phyloP scores from a whole-genome alignment of 37 sponge, comb jelly and placozoan species.

The Tethya wilhelma region DNA sequence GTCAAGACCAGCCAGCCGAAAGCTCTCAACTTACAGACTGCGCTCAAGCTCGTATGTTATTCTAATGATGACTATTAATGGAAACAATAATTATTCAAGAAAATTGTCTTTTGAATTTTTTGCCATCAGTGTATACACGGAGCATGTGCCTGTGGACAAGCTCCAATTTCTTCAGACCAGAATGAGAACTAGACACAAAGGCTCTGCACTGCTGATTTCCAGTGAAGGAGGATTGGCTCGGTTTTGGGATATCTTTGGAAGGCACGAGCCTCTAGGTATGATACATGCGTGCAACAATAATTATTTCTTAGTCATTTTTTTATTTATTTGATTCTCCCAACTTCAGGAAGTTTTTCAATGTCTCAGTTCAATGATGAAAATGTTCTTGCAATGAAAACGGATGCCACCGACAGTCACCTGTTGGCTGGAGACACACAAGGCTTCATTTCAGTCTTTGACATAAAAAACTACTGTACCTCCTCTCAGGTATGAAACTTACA shows the following conservation, averaged over 20 bases:
- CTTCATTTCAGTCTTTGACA: conserved; percentile 78
- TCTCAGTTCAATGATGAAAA: conserved; percentile 79
- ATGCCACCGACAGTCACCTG: conserved; percentile 65
- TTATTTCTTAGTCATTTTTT: too few relatives aligned
- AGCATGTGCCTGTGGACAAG: conserved; percentile 83
- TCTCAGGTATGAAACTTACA: background rate
- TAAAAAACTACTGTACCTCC: conserved; percentile 49
- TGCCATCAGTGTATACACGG: background rate
- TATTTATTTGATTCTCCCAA: background rate
- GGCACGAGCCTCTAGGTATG: conserved; percentile 50
- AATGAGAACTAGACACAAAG: conserved; percentile 33
- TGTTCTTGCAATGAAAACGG: conserved; percentile 83
- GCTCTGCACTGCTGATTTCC: conserved; percentile 63
- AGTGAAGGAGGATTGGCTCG: conserved; percentile 84
- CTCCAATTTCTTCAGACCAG: conserved; percentile 80
- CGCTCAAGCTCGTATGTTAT: conserved; percentile 48
- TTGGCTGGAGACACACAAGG: conserved; percentile 95
- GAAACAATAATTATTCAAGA: background rate
- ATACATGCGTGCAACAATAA: background rate
- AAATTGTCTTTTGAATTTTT: background rate
- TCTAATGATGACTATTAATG: background rate
- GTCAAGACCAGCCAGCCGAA: conserved; percentile 71
- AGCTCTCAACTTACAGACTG: conserved; percentile 42
- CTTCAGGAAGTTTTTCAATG: conserved; percentile 75
- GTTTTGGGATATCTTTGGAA: conserved; percentile 91